These are phyloP conservation scores for Palythoa grandis DNA, from an alignment of 92 coral and sea anemone genomes.

Conservation along the genomic window DNA sequence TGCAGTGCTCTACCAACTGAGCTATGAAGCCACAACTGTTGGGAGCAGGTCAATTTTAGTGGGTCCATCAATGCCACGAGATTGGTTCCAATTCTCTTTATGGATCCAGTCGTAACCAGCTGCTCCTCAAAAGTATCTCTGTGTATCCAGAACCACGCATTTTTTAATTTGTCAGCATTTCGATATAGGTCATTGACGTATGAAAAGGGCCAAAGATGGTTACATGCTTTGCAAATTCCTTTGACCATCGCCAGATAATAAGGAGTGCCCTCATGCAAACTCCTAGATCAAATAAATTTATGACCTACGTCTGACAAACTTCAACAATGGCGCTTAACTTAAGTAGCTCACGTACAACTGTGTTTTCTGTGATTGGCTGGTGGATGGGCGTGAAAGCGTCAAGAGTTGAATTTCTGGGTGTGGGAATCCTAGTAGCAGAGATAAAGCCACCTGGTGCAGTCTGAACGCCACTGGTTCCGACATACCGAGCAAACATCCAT, in stretches of 20 bases:
- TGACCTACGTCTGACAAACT: slow-evolving; percentile 41
- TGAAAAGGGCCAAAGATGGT: slow-evolving; percentile 65
- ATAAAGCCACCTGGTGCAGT: slow-evolving; percentile 33
- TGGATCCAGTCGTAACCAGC: slow-evolving; percentile 18
- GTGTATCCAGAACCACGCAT: slow-evolving; percentile 42
- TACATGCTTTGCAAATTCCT: slow-evolving; percentile 59
- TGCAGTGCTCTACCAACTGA: no score
- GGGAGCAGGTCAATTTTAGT: no score
- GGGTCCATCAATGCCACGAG: no score
- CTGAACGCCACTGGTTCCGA: slow-evolving; percentile 55
- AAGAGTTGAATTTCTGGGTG: background rate
- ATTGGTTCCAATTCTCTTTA: no score
- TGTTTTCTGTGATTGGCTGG: slow-evolving; percentile 43
- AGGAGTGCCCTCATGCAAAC: slow-evolving; percentile 66
- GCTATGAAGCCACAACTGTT: no score
- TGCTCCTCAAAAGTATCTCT: slow-evolving; percentile 27
- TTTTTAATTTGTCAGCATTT: slow-evolving; percentile 61
- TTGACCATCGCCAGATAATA: slow-evolving; percentile 67
- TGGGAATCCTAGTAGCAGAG: no score
- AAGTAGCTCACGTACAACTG: slow-evolving; percentile 32
- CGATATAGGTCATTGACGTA: slow-evolving; percentile 53
- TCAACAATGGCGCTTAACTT: background rate
- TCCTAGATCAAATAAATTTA: slow-evolving; percentile 49
- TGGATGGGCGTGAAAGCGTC: slow-evolving; percentile 30
- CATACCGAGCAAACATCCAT: slow-evolving; percentile 46